Evolutionary conservation across 2,113 vertebrate genomes (phyloP), one percentile per base, ranked within the genome.

Genomic region (Lontra canadensis): DNA sequence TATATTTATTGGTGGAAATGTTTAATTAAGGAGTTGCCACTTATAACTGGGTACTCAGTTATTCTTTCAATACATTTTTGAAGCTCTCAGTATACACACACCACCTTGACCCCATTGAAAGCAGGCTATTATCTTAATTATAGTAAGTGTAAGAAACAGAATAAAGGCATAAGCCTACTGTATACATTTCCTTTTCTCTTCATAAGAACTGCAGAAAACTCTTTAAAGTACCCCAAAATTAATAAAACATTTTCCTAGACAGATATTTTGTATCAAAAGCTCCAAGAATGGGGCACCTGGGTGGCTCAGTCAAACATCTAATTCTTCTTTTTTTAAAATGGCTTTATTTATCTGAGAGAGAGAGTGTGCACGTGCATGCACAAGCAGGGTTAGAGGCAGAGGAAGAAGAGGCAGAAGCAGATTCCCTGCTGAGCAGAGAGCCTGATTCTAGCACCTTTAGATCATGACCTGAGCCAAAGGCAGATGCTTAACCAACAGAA

Each of bases 101-200:
- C 23, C 67, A 71, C 6, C 2, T 42, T 71, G 20, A 65, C 39
- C 12, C 87, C 31, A n/a, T 3, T 39, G 3, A 65, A 96, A 83
- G 63, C 59, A 92, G 92, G 10, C 9, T 63, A 79, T 83, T 81
- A 65, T 36, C 78, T 97, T 92, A 91, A 90, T 92, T 55, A 85
- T 6, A 79, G 5, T 61, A 49, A 91, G 7, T 36, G 42, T 44
- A 81, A 94, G 36, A 52, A 95, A 91, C 8, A 90, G 49, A 87
- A 90, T 74, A 80, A 79, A 83, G 26, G 55, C 29, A 86, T 25
- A 26, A 31, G 4, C 34, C 15, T 44, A 59, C 21, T 81, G 39
- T 6, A 76, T 80, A 73, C 15, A 34, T 81, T 94, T 93, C 73
- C 84, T 85, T 88, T 80, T 49, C 17, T 73, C 67, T 44, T 80